Evolutionary conservation across 2,888 invertebrate genomes (phyloP).

Genomic region (Cephus rjabovi): DNA sequence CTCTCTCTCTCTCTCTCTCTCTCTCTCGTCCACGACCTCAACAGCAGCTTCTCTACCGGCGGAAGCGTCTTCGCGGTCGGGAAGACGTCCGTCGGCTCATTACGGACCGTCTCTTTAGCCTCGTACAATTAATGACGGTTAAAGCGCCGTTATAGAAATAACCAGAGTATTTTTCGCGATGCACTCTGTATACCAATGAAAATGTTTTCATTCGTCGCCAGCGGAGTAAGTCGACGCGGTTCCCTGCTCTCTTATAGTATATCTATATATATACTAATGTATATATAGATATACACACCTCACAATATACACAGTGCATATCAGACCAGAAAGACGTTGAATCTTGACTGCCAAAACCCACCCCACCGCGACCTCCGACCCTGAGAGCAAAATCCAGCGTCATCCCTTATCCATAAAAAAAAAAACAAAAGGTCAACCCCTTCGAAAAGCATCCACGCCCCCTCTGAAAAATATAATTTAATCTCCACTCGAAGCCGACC

Average conservation of each 20-base stretch:
- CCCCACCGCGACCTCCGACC: constrained; percentile 46
- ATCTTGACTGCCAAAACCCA: constrained; percentile 26
- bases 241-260: neutral
- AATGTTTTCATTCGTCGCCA: constrained; percentile 46
- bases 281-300: neutral
- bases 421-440: neutral
- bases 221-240: constrained; percentile 8
- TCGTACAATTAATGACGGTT: constrained; percentile 52
- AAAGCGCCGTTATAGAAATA: constrained; percentile 37
- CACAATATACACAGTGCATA: neutral
- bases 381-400: constrained; percentile 33
- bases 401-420: neutral
- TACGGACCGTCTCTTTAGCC: constrained; percentile 34
- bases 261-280: neutral
- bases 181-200: constrained; percentile 39
- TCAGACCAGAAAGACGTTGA: constrained; percentile 3
- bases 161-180: constrained; percentile 35
- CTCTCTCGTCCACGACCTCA: neutral
- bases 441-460: neutral
- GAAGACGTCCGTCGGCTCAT: constrained; percentile 38
- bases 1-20: no score
- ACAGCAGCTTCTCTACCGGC: neutral
- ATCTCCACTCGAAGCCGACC: constrained; percentile 39
- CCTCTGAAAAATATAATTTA: constrained; percentile 41
- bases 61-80: neutral